These are phyloP conservation scores for Tor tambroides DNA, from an alignment of 2,113 vertebrate genomes.

Conservation along the genomic window DNA sequence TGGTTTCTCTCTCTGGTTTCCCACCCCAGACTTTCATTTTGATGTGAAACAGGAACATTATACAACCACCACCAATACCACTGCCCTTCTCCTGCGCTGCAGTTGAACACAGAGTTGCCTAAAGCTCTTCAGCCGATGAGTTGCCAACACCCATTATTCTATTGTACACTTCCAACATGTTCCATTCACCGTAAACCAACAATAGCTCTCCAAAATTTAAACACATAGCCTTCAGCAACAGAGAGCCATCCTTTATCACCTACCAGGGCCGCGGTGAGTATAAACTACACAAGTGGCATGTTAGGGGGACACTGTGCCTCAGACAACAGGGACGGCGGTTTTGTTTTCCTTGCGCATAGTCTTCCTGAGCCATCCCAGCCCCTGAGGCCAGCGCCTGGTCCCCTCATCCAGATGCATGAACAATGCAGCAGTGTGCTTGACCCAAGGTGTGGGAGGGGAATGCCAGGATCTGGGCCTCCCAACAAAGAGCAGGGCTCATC, in stretches of 20 bases:
- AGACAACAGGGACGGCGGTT: constrained; percentile 65
- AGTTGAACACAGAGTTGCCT: constrained; percentile 27
- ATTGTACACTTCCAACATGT: constrained; percentile 23
- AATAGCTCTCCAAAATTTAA: constrained; percentile 30
- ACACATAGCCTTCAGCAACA: constrained; percentile 17
- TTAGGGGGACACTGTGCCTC: constrained; percentile 55
- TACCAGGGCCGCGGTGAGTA: not conserved
- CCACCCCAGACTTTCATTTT: constrained; percentile 59
- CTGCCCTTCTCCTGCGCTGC: constrained; percentile 11
- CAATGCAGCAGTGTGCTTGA: constrained; percentile 80
- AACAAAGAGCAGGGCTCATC: constrained; percentile 73
- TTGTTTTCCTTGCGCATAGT: constrained; percentile 68
- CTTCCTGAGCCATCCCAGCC: constrained; percentile 65
- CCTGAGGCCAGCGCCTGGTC: constrained; percentile 66
- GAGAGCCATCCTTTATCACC: not conserved
- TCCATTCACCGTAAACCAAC: constrained; percentile 7
- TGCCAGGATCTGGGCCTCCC: constrained; percentile 69
- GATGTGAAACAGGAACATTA: constrained; percentile 54
- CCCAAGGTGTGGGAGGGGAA: constrained; percentile 82
- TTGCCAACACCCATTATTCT: constrained; percentile 22
- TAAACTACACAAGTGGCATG: constrained; percentile 9
- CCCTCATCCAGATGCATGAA: constrained; percentile 72
- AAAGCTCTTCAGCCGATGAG: constrained; percentile 28
- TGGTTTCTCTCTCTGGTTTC: constrained; percentile 60
- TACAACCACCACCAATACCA: constrained; percentile 43